phyloP scores from a whole-genome alignment of 2,113 vertebrate species.

The Silurus glanis region DNA sequence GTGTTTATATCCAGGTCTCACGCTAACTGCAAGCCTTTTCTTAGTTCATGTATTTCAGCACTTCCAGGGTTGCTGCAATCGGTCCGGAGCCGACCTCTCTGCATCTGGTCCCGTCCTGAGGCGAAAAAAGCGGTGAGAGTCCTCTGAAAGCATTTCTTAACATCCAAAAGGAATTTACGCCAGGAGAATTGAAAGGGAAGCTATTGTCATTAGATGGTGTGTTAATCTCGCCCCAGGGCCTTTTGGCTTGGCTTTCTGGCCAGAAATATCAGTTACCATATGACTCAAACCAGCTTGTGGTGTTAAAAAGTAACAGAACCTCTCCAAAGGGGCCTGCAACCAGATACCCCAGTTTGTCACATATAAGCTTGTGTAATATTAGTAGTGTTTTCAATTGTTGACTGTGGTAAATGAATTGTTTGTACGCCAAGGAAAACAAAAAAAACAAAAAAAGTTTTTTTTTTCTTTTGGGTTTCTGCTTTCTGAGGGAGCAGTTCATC shows the following conservation, averaged over 20 bases:
- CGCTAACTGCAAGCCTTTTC: not conserved
- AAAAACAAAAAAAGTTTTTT: not conserved
- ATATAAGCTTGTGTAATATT: slow-evolving; percentile 20
- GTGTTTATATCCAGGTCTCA: not conserved
- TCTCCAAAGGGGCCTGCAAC: slow-evolving; percentile 18
- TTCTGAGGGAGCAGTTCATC: not conserved
- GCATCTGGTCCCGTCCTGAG: slow-evolving; percentile 40
- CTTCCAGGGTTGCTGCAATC: slow-evolving; percentile 27
- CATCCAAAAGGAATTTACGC: slow-evolving; percentile 41
- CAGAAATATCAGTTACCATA: slow-evolving; percentile 31
- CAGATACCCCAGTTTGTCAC: slow-evolving; percentile 15
- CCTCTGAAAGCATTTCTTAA: slow-evolving; percentile 29
- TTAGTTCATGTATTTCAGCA: slow-evolving; percentile 4
- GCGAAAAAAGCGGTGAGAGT: slow-evolving; percentile 23
- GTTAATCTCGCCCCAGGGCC: slow-evolving; percentile 37
- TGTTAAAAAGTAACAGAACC: slow-evolving; percentile 28
- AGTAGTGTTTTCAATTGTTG: slow-evolving; percentile 10
- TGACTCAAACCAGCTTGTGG: slow-evolving; percentile 22
- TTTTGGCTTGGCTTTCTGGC: slow-evolving; percentile 7
- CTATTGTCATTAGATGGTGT: slow-evolving; percentile 49
- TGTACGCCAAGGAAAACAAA: not conserved
- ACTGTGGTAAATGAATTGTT: not conserved
- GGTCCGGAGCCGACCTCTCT: not conserved
- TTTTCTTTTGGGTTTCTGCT: not conserved
- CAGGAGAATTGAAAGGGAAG: slow-evolving; percentile 24